Evolutionary conservation across 2,888 invertebrate species (phyloP), one percentile per base, ranked within the genome.

Genomic region (Nemoura dubitans): DNA sequence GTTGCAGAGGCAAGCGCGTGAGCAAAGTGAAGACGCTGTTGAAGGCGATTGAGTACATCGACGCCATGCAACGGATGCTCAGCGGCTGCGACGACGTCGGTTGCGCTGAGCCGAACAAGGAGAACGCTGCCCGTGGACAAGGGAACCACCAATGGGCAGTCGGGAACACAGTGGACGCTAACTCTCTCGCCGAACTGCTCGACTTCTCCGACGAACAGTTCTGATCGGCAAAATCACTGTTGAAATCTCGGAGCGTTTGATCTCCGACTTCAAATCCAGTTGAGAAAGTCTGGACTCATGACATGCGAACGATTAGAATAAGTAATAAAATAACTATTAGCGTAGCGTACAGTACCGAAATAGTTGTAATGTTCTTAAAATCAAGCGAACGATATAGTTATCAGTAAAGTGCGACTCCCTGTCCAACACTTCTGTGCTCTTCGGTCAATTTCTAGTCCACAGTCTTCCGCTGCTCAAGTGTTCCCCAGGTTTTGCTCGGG

Each of bases 11-110:
- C 78, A 94, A 94, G 89, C 90, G 94, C 83, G 91, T 95, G 84
- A 94, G 94, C 88, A 95, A 95, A 91, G 94, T 95, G 86, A 94
- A 94, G 90, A 94, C 94, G 0, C 90, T 95, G 82, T 92, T 93
- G 89, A 92, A 93, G 89, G 95, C 95, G 43, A 94, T 95, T 87
- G 93, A 94, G 89, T 95, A 95, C 90, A 95, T 95, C 88, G 91
- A 91, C 85, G 91, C 92, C 86, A 90, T 95, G 88, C 92, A 93
- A 89, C 90, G 92, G 81, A 90, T 94, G n/a, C 42, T 26, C 25
- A 26, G 25, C 42, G 36, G 83, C 29, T 16, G 28, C 29, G 25
- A 2, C 82, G 42, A n/a, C 83, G 77, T 78, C 80, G 76, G 42
- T 25, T 78, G 42, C 29, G 80, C 76, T 6, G 25, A 78, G 77